These are phyloP conservation scores for Charadrius vociferus DNA, from an alignment of 2,113 vertebrate species.

Conservation along the genomic window DNA sequence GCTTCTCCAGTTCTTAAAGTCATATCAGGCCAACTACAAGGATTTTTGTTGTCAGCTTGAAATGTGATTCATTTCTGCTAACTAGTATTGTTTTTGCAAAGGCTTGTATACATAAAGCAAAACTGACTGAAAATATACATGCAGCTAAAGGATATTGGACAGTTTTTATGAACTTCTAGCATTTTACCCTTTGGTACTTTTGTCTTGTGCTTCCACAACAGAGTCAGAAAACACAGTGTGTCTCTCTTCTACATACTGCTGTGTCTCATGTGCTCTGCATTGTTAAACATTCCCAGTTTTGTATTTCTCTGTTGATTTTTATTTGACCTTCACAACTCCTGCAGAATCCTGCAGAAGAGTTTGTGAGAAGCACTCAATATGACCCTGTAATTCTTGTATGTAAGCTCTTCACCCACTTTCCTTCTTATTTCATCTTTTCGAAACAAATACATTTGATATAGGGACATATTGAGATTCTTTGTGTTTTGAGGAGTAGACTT, in stretches of 20 bases:
- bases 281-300: neutral
- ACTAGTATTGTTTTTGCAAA: neutral
- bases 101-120: neutral
- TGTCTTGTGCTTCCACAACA: neutral
- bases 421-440: neutral
- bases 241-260: too few species aligned
- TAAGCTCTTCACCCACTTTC: neutral
- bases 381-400: neutral
- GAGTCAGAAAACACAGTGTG: rapidly evolving
- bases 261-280: neutral
- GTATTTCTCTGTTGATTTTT: neutral
- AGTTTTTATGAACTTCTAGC: neutral
- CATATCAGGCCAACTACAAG: neutral
- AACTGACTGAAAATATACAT: neutral
- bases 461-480: neutral
- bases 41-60: neutral
- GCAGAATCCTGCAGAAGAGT: neutral
- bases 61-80: neutral
- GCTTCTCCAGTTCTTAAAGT: neutral
- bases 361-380: neutral
- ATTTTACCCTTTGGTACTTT: neutral
- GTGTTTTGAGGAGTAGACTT: neutral
- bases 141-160: neutral
- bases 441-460: neutral
- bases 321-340: neutral